Evolutionary conservation across 2,797 vertebrate species (phyloP), one percentile per base, ranked within the genome.

Genomic region (Ispidina lecontei): DNA sequence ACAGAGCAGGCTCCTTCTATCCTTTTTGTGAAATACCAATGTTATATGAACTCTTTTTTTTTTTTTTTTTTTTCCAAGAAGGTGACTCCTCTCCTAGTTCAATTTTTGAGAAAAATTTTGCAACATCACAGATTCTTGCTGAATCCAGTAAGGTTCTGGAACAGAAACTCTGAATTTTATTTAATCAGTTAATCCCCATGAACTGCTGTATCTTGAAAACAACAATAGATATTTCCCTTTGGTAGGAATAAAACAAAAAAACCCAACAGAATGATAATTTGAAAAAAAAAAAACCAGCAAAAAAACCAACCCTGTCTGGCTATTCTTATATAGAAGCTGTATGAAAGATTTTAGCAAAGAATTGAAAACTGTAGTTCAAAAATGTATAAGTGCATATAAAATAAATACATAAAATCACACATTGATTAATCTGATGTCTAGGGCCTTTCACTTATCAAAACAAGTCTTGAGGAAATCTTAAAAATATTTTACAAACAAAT

Each of bases 21-120:
- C 47, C 13, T 56, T 63, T 51, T 21, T 56, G 6, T 9, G 33
- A 67, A 74, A 49, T 31, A 70, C 26, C 44, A 47, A 0, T 2
- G 8, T 28, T 58, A 22, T 6, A 55, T 4, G 0, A 56, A 52
- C 22, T 39, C 22, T n/a, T 25, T 29, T 5, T 0, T 22, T 78
- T 56, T 71, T 18, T 28, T 25, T 29, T 5, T 0, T 22, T 81
- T 56, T 71, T 11, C 25, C 47, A 70, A 2, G 11, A 2, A 5
- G 12, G 3, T 13, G 14, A 73, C 25, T 75, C 26, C 12, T 89
- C 15, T 22, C 11, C 23, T 35, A 10, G 8, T 76, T 67, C 8
- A 25, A 41, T 67, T 63, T 47, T 59, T 9, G n/a, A 49, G 41
- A 68, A 64, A 76, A 44, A 14, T 10, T 8, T 22, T 9, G 4